Evolutionary conservation across 1,140 invertebrate species (phyloP), one percentile per base, ranked within the genome.

Genomic region (Hylyphantes graminicola): DNA sequence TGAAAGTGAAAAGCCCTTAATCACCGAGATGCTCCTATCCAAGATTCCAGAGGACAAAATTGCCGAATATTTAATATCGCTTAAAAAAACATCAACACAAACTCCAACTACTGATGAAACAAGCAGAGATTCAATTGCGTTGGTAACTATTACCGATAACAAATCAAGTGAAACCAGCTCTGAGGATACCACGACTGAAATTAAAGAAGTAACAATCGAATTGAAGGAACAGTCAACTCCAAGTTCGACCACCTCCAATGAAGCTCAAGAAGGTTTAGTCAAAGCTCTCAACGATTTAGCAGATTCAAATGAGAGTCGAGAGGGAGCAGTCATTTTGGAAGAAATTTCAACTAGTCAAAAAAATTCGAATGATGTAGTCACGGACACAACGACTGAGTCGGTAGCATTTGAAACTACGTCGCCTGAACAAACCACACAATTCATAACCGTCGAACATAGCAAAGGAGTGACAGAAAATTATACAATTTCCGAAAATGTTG

Each of bases 161-260:
- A 35, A 65, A 77, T 6, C 50, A 72, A 50, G 19, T n/a, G 19
- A 17, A 12, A 68, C 7, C 76, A 5, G n/a, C 55, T 48, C 15
- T 19, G 75, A 48, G 4, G 63, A 67, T 35, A 79, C 76, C 15
- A 79, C 64, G 5, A 48, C 21, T 35, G 21, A n/a, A n/a, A 11
- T 64, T 13, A 19, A 17, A n/a, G n/a, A 19, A 48, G 35, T 35
- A 68, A 68, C 13, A 3, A 68, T 12, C n/a, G 21, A 68, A 12
- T 68, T 17, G 11, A 61, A 59, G 48, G 10, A 8, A 54, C 50
- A 63, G 35, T n/a, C 15, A 17, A n/a, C 21, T 55, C 35, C 70
- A 55, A 57, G 17, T 74, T 21, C 55, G 19, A 11, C n/a, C 7
- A 57, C 50, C 48, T 77, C 75, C 54, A 54, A 63, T 10, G 19